Evolutionary conservation across 2,888 invertebrate species (phyloP).

Genomic region (Hydroisotoma schaefferi): DNA sequence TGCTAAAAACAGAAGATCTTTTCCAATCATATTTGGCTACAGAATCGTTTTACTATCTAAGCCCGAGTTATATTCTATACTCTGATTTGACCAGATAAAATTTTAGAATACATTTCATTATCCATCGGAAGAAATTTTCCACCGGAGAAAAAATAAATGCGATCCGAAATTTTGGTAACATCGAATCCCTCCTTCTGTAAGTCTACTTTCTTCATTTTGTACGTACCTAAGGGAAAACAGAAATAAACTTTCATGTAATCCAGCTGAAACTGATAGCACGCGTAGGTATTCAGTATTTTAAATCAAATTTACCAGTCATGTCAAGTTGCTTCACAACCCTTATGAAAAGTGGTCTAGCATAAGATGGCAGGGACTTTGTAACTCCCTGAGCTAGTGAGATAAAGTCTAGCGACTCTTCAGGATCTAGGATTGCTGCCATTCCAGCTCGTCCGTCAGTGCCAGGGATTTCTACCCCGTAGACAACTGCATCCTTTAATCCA

Average conservation of each 20-base stretch:
- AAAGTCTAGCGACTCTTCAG: slow-evolving; percentile 60
- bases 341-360: slow-evolving; percentile 85
- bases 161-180: slow-evolving; percentile 61
- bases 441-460: slow-evolving; percentile 84
- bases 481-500: slow-evolving; percentile 80
- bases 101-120: slow-evolving; percentile 59
- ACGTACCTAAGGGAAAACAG: slow-evolving; percentile 67
- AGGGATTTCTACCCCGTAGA: slow-evolving; percentile 88
- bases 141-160: slow-evolving; percentile 68
- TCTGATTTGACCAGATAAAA: slow-evolving; percentile 20
- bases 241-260: not conserved
- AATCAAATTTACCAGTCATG: slow-evolving; percentile 70
- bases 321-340: slow-evolving; percentile 72
- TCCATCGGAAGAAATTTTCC: slow-evolving; percentile 70
- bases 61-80: slow-evolving; percentile 18
- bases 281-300: too few species aligned
- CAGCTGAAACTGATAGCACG: too few species aligned
- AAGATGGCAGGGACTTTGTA: slow-evolving; percentile 70
- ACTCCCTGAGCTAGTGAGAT: slow-evolving; percentile 62
- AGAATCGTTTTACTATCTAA: too few species aligned
- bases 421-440: slow-evolving; percentile 85
- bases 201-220: slow-evolving; percentile 85
- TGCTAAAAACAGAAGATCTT: too few species aligned
- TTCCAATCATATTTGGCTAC: too few species aligned
- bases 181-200: slow-evolving; percentile 82